phyloP scores from a whole-genome alignment of 2,113 vertebrate genomes.

The Cheirogaleus medius region DNA sequence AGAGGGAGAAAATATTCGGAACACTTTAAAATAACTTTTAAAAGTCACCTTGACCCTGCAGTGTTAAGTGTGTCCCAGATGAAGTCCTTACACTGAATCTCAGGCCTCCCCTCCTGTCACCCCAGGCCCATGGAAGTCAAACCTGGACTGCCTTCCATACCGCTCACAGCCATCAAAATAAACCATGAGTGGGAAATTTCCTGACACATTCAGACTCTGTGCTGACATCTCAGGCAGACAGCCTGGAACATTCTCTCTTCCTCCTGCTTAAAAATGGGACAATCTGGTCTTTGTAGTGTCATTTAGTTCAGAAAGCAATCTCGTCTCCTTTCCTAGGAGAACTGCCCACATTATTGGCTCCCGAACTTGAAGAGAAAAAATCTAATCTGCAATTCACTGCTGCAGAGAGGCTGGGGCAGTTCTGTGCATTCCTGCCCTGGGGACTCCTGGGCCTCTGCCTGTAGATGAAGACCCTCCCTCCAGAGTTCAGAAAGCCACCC shows the following conservation, averaged over 20 bases:
- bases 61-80: neutral
- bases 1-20: neutral
- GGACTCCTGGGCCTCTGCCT: neutral
- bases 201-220: neutral
- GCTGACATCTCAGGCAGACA: neutral
- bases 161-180: neutral
- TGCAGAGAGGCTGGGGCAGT: neutral
- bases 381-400: neutral
- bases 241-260: constrained; percentile 9
- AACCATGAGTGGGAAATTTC: neutral
- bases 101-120: neutral
- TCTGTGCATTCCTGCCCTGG: rapidly evolving
- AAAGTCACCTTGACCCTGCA: neutral
- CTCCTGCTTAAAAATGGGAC: constrained; percentile 33
- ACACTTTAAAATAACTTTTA: neutral
- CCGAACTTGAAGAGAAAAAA: neutral
- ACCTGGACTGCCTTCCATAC: neutral
- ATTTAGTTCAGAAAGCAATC: neutral
- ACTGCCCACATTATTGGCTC: neutral
- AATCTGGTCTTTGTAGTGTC: neutral
- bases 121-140: neutral
- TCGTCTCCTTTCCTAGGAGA: neutral
- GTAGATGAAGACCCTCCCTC: neutral
- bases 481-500: neutral
- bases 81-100: neutral